phyloP scores from a whole-genome alignment of 2,113 vertebrate species.

The Natator depressus region DNA sequence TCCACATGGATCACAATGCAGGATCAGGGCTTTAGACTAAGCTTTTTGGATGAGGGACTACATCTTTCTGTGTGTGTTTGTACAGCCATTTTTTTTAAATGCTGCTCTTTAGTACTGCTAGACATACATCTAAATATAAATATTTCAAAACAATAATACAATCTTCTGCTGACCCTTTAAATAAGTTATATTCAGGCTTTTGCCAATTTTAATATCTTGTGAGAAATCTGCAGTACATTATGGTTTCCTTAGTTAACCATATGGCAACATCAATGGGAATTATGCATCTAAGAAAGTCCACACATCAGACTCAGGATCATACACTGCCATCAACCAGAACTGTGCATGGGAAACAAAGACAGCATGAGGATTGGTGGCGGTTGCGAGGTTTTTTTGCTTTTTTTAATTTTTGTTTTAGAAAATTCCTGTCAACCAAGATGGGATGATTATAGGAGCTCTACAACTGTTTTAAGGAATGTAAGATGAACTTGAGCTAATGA shows the following conservation, averaged over 20 bases:
- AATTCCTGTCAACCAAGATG: not conserved
- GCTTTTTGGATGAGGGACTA: no score
- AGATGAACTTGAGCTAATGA: not conserved
- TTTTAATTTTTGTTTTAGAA: not conserved
- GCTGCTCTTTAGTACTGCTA: not conserved
- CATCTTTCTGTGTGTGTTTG: no score
- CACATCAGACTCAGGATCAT: not conserved
- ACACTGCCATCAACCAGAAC: not conserved
- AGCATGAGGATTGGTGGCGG: not conserved
- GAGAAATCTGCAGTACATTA: not conserved
- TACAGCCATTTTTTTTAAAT: not conserved
- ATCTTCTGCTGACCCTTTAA: not conserved
- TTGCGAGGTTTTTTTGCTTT: not conserved
- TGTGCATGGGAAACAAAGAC: not conserved
- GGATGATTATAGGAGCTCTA: not conserved
- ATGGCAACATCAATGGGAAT: not conserved
- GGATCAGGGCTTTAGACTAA: not conserved
- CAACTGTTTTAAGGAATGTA: not conserved
- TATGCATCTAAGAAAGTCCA: not conserved
- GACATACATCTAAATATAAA: not conserved
- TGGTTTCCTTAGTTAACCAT: accelerated
- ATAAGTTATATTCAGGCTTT: not conserved
- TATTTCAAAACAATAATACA: not conserved
- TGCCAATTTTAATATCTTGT: not conserved
- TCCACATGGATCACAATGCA: not conserved